Evolutionary conservation across 1,140 invertebrate genomes (phyloP), one percentile per base, ranked within the genome.

Genomic region (Pinna nobilis): DNA sequence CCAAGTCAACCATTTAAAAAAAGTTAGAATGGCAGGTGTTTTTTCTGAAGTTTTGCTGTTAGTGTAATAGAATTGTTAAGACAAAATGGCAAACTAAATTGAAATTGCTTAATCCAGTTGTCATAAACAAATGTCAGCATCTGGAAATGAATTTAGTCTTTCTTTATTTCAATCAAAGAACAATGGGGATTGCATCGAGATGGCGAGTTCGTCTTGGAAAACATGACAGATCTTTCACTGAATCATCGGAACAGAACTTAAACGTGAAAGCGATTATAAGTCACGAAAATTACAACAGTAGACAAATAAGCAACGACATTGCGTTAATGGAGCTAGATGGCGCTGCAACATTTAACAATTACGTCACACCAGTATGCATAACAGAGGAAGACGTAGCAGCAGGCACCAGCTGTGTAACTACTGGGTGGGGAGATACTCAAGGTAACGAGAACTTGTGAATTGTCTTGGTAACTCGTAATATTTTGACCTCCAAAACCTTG

Each of bases 391-490:
- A 66, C 33, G 55, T 55, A 7, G n/a, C 23, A 3, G 61, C 63
- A 41, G 70, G 61, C 20, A 66, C 60, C 9, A 72, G 51, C 18
- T 57, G 55, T 35, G 39, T 65, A 1, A 35, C 61, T 11, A 66
- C 70, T 23, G 70, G 70, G 18, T 72, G 70, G 70, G 70, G 70
- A 47, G 59, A 57, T 35, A 72, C 61, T 7, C 51, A 49, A 39
- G 61, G 70, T 72, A 47, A 70, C 5, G 5, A 11, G 23, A 49
- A n/a, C 18, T 49, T 18, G n/a, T 51, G 20, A 20, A n/a, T n/a
- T n/a, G n/a, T n/a, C n/a, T n/a, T n/a, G n/a, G n/a, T n/a, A n/a
- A n/a, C n/a, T n/a, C n/a, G n/a, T n/a, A n/a, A n/a, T n/a, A n/a
- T n/a, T n/a, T n/a, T n/a, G n/a, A n/a, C n/a, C n/a, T n/a, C n/a